Evolutionary conservation across 1,140 invertebrate genomes (phyloP), one percentile per base, ranked within the genome.

Genomic region (Heliothis virescens): DNA sequence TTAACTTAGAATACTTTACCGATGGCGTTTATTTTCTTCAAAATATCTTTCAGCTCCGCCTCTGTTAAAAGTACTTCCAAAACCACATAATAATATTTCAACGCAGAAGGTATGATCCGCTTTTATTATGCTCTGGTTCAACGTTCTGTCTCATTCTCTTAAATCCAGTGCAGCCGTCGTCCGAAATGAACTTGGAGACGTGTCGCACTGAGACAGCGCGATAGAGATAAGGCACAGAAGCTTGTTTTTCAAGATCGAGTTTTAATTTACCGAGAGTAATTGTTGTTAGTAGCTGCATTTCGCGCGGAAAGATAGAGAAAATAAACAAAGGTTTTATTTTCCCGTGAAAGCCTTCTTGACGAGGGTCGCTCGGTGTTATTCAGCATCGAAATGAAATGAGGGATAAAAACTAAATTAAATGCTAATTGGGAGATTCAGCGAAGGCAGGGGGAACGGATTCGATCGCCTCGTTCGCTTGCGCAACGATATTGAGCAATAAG

Each of bases 381-480:
- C 87, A 83, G 83, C 86, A 87, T 87, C 82, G 85, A 86, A 89
- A 89, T 84, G 86, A 87, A 89, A 87, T 87, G 83, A 86, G 85
- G 85, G 84, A 90, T 90, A 89, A 90, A 89, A 90, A 90, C 86
- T 89, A 89, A 88, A 90, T 89, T 90, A 90, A 89, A 90, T 89
- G 89, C 86, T 90, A 90, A 89, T 89, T 90, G 89, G 85, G 84
- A 87, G 85, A 87, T 86, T 87, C 85, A 82, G 80, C 83, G 71
- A 65, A 79, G 77, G 79, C 81, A 78, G 75, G 79, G 81, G 82
- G 71, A 81, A 82, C 79, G 80, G 69, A 84, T 86, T 81, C 74
- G 79, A 84, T 85, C 76, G 77, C 72, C 53, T 79, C 80, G 80
- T 80, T 78, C 78, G 73, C 75, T 71, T 79, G 67, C 72, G 67